Percentiles rank a stretch among this genome's conserved stretches.
These are phyloP conservation scores for Callionymus lyra DNA, from an alignment of 2,113 vertebrate genomes.

Conservation along the genomic window DNA sequence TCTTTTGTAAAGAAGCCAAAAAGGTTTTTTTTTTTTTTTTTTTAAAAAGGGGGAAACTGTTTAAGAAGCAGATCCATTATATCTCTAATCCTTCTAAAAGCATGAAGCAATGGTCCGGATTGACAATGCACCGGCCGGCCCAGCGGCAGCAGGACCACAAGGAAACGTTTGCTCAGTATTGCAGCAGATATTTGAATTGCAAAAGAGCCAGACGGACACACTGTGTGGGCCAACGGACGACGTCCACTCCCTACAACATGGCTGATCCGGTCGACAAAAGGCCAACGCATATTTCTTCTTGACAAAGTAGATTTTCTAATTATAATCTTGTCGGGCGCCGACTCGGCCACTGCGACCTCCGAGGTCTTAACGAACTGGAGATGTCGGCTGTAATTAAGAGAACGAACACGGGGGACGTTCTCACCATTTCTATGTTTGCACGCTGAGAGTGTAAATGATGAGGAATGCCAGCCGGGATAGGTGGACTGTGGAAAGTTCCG, in stretches of 20 bases:
- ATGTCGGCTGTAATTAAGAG: slow-evolving; percentile 12
- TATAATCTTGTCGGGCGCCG: not conserved
- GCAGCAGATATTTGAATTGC: slow-evolving; percentile 56
- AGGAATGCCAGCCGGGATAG: too few species aligned
- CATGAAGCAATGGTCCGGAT: slow-evolving; percentile 21
- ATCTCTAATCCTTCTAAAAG: slow-evolving; percentile 22
- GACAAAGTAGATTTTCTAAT: not conserved
- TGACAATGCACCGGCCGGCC: slow-evolving; percentile 23
- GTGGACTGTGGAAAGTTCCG: too few species aligned
- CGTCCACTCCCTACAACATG: slow-evolving; percentile 15
- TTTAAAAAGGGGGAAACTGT: slow-evolving; percentile 6
- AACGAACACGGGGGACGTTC: slow-evolving; percentile 8
- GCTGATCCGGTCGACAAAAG: slow-evolving; percentile 10
- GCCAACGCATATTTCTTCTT: slow-evolving; percentile 2
- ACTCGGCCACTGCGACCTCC: slow-evolving; percentile 6
- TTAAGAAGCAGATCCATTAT: slow-evolving; percentile 17
- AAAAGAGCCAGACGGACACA: slow-evolving; percentile 36
- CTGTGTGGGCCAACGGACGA: slow-evolving; percentile 14
- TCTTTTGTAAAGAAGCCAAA: slow-evolving; percentile 18
- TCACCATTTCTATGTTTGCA: slow-evolving; percentile 20
- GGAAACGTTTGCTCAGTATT: slow-evolving; percentile 40
- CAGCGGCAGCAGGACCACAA: slow-evolving; percentile 24
- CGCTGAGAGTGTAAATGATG: too few species aligned
- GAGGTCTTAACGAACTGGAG: slow-evolving; percentile 5
- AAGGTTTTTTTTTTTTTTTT: too few species aligned